A percentile compares a stretch with the other conserved stretches of the same genome.
These are phyloP conservation scores for Drosophila planitibia DNA, from an alignment of 2,888 invertebrate species.

Conservation along the genomic window DNA sequence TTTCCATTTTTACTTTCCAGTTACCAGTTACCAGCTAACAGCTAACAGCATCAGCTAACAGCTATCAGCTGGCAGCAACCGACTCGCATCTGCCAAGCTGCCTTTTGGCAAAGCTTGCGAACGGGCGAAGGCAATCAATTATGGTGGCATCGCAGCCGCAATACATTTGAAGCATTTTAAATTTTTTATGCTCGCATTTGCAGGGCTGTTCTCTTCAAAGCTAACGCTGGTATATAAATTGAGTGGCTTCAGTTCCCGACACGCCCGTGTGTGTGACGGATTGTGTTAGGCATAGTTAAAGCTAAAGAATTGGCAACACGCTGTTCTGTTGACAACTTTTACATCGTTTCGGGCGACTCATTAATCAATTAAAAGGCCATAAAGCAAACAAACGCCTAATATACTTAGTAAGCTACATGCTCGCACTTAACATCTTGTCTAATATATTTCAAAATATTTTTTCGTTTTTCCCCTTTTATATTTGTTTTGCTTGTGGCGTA, in stretches of 20 bases:
- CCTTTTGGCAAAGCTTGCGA: constrained; percentile 7
- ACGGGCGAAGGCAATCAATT: constrained; percentile 66
- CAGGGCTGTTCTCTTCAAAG: not conserved
- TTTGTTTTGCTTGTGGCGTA: constrained; percentile 1
- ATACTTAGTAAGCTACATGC: constrained; percentile 31
- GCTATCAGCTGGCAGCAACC: constrained; percentile 8
- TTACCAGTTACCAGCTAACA: constrained; percentile 23
- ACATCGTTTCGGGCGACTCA: constrained; percentile 45
- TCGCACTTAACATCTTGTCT: constrained; percentile 55
- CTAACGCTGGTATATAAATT: constrained; percentile 22
- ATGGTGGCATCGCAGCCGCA: constrained; percentile 62
- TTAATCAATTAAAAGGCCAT: constrained; percentile 75
- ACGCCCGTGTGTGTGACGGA: constrained; percentile 44
- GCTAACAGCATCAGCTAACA: not conserved
- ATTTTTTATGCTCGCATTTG: constrained; percentile 51
- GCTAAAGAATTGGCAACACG: constrained; percentile 52
- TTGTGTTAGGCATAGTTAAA: constrained; percentile 31
- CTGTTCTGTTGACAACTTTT: constrained; percentile 60
- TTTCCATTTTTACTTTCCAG: constrained; percentile 24
- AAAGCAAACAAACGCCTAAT: constrained; percentile 63
- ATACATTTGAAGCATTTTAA: constrained; percentile 66
- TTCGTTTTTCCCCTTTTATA: not conserved
- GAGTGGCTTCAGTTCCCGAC: constrained; percentile 9
- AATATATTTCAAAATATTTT: constrained; percentile 44
- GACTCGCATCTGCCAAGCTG: constrained; percentile 6